phyloP scores from a whole-genome alignment of 2,113 vertebrate genomes.

The Prinia subflava region DNA sequence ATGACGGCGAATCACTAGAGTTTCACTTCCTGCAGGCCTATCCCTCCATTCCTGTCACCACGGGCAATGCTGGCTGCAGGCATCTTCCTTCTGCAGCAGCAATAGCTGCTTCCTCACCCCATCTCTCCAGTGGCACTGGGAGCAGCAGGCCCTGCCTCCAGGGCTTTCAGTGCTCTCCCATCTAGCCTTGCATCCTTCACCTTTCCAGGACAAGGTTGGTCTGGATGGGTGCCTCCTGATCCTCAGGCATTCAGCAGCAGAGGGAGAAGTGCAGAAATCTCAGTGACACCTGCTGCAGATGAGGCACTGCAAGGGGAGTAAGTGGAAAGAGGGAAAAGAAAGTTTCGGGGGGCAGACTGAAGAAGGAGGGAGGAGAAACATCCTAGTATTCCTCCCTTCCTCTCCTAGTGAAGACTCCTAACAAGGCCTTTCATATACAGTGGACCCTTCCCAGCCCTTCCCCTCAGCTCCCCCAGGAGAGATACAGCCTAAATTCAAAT shows the following conservation, averaged over 20 bases:
- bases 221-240: not conserved
- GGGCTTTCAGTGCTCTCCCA: not conserved
- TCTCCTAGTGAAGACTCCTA: not conserved
- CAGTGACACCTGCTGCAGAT: not conserved
- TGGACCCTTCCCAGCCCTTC: not conserved
- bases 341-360: not conserved
- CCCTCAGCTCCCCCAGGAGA: not conserved
- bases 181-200: not conserved
- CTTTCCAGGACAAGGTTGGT: not conserved
- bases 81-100: not conserved
- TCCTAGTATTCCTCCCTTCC: not conserved
- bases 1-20: not conserved
- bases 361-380: not conserved
- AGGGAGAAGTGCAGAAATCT: not conserved
- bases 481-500: not conserved
- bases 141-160: not conserved
- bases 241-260: not conserved
- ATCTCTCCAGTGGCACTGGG: not conserved
- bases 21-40: not conserved
- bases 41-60: not conserved
- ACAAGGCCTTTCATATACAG: not conserved
- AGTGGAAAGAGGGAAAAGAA: not conserved
- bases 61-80: accelerated
- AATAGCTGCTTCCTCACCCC: not conserved
- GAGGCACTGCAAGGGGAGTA: not conserved